Evolutionary conservation across 2,888 invertebrate species (phyloP), one percentile per base, ranked within the genome.

Genomic region (Micoletzkya japonica): DNA sequence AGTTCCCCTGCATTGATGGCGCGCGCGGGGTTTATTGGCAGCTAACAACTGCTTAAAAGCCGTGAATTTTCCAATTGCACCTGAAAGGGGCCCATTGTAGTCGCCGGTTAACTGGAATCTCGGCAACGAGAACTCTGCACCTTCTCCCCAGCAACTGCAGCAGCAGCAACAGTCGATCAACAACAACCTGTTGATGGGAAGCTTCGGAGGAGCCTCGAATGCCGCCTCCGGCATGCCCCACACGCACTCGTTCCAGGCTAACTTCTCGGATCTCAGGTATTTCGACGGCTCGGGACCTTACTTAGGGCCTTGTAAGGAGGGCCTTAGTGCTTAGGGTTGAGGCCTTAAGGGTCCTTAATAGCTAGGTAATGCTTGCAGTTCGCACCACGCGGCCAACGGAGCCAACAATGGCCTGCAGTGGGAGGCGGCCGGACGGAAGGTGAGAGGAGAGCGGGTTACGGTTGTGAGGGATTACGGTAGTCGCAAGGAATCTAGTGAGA

Each of bases 181-280:
- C n/a, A n/a, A n/a, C n/a, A n/a, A n/a, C n/a, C n/a, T n/a, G n/a
- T n/a, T n/a, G n/a, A n/a, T n/a, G n/a, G n/a, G n/a, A 14, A 20
- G 14, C 49, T 44, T 44, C 20, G n/a, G n/a, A n/a, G n/a, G n/a
- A n/a, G n/a, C n/a, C 14, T 10, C 44, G 17, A 34, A 37, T 17
- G 37, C 28, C 17, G 6, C 6, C 24, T 7, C 36, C 14, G 24
- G 32, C 4, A 28, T 68, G n/a, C 39, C 57, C 14, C 68, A 68
- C 49, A 49, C 68, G 20, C 68, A 68, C 49, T 68, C 68, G n/a
- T 68, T 68, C 68, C 57, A 57, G 68, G 58, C 68, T 10, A 57
- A 57, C 49, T 68, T 68, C 58, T 44, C 39, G 3, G 68, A 68
- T 68, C n/a, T 49, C 44, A 68, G 68, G 68, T 68, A 30, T n/a